Conservation (phyloP, 2,888 invertebrate species). For the Acleris emargana region DNA sequence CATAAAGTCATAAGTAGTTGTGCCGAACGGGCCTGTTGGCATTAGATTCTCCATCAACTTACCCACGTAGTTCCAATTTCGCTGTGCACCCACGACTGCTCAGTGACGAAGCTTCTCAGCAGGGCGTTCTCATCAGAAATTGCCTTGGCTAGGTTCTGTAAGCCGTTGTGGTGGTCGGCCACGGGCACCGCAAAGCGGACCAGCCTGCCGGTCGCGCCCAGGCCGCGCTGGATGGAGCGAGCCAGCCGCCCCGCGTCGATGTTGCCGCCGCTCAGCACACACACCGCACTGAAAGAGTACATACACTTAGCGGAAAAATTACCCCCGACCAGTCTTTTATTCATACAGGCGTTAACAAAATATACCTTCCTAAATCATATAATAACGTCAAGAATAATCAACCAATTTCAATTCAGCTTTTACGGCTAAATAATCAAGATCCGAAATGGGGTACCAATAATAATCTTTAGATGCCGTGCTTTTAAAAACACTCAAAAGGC, state of each 20-base stretch:
- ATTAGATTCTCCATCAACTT: slow-evolving; percentile 33
- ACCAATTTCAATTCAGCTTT: no score
- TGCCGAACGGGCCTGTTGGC: no score
- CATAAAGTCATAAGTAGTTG: no score
- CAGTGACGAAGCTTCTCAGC: slow-evolving; percentile 71
- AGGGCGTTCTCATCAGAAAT: slow-evolving; percentile 67
- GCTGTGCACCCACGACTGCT: slow-evolving; percentile 75
- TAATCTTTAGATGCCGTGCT: no score
- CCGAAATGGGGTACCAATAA: no score
- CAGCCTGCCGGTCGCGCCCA: slow-evolving; percentile 89
- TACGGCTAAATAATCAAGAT: no score
- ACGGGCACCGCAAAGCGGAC: slow-evolving; percentile 88
- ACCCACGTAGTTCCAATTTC: slow-evolving; percentile 74
- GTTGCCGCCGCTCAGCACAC: slow-evolving; percentile 91
- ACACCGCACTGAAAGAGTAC: slow-evolving; percentile 84
- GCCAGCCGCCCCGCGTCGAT: slow-evolving; percentile 91
- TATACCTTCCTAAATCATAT: no score
- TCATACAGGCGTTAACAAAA: no score
- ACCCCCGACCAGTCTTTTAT: no score
- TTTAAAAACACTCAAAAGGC: no score
- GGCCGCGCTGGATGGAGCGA: slow-evolving; percentile 89
- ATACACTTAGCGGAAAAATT: no score
- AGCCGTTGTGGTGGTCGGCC: slow-evolving; percentile 89
- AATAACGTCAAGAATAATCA: no score
- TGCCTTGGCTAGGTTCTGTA: slow-evolving; percentile 84